Conservation (phyloP, 2,113 vertebrate genomes). For the pig (Sus scrofa) region DNA sequence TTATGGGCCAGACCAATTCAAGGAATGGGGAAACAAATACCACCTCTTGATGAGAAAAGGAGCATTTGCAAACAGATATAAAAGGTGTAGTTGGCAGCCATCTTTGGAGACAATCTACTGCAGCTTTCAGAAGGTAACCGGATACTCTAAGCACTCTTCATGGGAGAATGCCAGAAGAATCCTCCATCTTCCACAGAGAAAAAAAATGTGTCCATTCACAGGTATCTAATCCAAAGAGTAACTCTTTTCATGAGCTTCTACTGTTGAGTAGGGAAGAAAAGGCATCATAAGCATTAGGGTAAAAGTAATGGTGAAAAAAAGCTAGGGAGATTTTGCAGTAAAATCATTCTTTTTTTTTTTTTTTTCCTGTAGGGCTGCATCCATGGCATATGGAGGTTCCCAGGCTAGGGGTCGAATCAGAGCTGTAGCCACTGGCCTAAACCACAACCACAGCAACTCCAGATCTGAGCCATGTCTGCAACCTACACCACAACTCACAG, state of each 20-base stretch:
- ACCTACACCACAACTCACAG: no score
- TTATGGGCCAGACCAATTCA: conserved; percentile 21
- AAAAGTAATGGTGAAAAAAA: not conserved
- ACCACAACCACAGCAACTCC: no score
- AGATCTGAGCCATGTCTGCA: no score
- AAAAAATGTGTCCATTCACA: not conserved
- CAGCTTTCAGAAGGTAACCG: not conserved
- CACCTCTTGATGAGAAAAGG: not conserved
- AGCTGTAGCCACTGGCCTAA: no score
- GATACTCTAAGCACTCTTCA: not conserved
- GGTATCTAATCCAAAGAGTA: not conserved
- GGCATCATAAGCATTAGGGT: not conserved
- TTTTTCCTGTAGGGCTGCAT: no score
- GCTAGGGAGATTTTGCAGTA: not conserved
- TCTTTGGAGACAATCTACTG: not conserved
- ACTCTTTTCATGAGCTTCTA: not conserved
- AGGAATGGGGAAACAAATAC: not conserved
- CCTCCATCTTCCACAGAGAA: not conserved
- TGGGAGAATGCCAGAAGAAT: not conserved
- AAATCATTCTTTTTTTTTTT: not conserved
- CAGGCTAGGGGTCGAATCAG: no score
- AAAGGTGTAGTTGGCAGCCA: not conserved
- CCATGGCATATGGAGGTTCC: no score
- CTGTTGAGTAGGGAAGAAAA: not conserved
- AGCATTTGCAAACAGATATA: not conserved